Conservation (phyloP, 2,797 vertebrate genomes). For the Cynopterus sphinx region DNA sequence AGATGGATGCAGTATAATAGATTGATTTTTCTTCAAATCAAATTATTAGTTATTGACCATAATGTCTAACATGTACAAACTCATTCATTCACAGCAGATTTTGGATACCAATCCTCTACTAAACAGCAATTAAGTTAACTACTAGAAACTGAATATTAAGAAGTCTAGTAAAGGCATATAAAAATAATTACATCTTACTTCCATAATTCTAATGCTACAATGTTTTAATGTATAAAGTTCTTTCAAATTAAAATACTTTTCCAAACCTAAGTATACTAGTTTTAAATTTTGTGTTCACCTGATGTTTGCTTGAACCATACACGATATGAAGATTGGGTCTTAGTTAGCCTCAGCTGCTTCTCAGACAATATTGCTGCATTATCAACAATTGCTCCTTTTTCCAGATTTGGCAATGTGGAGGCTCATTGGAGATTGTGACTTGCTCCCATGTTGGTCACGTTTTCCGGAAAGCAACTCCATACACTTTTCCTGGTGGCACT, state of each 20-base stretch:
- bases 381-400: not conserved
- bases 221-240: not conserved
- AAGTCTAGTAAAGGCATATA: not conserved
- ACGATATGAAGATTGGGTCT: not conserved
- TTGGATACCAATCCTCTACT: not conserved
- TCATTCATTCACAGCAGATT: not conserved
- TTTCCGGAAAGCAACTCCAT: conserved; percentile 98
- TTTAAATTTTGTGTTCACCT: not conserved
- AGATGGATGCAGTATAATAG: not conserved
- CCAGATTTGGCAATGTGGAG: conserved; percentile 98
- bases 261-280: not conserved
- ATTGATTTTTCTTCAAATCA: conserved; percentile 1
- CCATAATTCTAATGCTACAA: not conserved
- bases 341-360: not conserved
- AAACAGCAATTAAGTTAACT: not conserved
- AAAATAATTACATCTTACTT: not conserved
- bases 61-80: not conserved
- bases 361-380: not conserved
- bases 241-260: not conserved
- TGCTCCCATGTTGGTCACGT: conserved; percentile 98
- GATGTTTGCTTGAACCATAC: not conserved
- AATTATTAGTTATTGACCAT: not conserved
- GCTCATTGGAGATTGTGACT: conserved; percentile 96
- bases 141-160: not conserved
- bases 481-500: conserved; percentile 97